Evolutionary conservation across 2,113 vertebrate species (phyloP), one percentile per base, ranked within the genome.

Genomic region (Marmota flaviventris): DNA sequence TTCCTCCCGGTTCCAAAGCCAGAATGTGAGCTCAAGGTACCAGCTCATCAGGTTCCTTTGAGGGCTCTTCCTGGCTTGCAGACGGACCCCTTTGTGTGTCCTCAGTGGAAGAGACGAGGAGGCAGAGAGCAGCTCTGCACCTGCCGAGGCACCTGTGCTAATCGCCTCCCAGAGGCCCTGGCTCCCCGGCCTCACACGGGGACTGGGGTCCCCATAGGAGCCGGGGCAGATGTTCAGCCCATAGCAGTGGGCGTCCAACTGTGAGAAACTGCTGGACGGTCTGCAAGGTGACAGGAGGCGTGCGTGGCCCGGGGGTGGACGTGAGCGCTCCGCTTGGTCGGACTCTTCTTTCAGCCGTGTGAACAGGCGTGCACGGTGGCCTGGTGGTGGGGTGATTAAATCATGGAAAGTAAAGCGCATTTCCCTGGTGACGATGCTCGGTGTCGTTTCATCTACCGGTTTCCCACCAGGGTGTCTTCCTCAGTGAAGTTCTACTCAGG

Each of bases 301-400:
- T 8, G 20, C 18, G 1, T 22, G 56, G 18, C 56, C 56, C 18
- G 20, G 56, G 56, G 14, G 39, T 0, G 32, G 4, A 0, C 4
- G 1, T 8, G 24, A 32, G 13, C 6, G 16, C 27, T 48, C 6
- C 45, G 1, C 37, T 25, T 2, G 14, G 45, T 58, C 37, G 0
- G 17, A 24, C 9, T 17, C 29, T 4, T 1, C 7, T 14, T 6
- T 0, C 13, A 7, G 48, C 39, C 2, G 0, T 39, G 32, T 8
- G 42, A 45, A 18, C 14, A 61, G 73, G 34, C 3, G 20, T 53
- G 51, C 8, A 9, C 1, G 0, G 2, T 5, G 0, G 8, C 25
- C 1, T 45, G 34, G 29, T 5, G 1, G 0, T 4, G 1, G 1
- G 22, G 29, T 39, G 34, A 48, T 22, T 13, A 48, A 12, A 4